phyloP scores from a whole-genome alignment of 1,140 invertebrate species.

The Trigoniulus corallinus region DNA sequence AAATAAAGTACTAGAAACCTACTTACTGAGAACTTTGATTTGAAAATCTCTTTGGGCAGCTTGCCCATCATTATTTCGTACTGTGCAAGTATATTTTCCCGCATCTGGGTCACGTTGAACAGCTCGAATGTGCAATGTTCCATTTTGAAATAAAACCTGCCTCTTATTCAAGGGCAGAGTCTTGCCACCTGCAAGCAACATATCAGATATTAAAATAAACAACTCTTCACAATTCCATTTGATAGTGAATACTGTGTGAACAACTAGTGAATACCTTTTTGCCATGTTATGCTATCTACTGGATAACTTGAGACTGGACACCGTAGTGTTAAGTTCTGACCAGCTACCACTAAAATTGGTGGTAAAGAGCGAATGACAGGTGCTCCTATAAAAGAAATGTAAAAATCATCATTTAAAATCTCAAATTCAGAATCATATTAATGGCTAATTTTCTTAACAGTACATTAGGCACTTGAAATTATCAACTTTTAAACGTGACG shows the following conservation, averaged over 20 bases:
- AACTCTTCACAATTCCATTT: neutral
- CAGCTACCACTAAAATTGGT: neutral
- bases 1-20: neutral
- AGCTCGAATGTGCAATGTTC: slow-evolving; percentile 82
- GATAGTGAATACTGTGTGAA: neutral
- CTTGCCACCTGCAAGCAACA: slow-evolving; percentile 34
- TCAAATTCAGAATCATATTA: too few species aligned
- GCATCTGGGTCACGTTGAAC: slow-evolving; percentile 82
- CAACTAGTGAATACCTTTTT: neutral
- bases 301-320: neutral
- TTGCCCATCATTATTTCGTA: slow-evolving; percentile 74
- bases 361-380: neutral
- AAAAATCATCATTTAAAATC: too few species aligned
- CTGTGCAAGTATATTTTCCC: slow-evolving; percentile 85
- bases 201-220: neutral
- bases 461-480: too few species aligned
- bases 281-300: neutral
- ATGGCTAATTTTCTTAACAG: too few species aligned
- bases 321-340: neutral
- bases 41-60: slow-evolving; percentile 67
- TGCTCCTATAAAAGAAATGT: neutral
- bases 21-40: slow-evolving; percentile 89
- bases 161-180: slow-evolving; percentile 83
- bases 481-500: too few species aligned
- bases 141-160: slow-evolving; percentile 84